These are phyloP conservation scores for Enteromius trimaculatus DNA, from an alignment of 2,797 vertebrate species.

Conservation along the genomic window DNA sequence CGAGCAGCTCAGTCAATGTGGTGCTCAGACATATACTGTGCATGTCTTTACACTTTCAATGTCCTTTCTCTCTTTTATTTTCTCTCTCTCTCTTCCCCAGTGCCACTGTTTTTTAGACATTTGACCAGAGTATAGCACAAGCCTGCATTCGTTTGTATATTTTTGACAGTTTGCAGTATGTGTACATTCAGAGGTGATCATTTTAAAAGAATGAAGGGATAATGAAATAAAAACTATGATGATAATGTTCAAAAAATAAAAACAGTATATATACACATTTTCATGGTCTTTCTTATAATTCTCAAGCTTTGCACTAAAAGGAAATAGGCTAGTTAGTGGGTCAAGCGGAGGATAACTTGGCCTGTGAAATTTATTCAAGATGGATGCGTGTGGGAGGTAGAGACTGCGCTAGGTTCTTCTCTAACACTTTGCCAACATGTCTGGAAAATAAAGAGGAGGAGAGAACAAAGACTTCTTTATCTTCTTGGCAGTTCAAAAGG, in stretches of 20 bases:
- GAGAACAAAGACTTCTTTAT: slow-evolving; percentile 49
- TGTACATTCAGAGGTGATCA: slow-evolving; percentile 86
- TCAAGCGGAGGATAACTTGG: slow-evolving; percentile 26
- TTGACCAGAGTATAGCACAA: slow-evolving; percentile 87
- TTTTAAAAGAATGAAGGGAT: slow-evolving; percentile 83
- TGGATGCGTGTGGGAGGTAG: slow-evolving; percentile 32
- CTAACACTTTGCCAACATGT: slow-evolving; percentile 43
- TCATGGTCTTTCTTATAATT: slow-evolving; percentile 37
- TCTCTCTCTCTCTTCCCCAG: slow-evolving; percentile 70
- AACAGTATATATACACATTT: slow-evolving; percentile 82
- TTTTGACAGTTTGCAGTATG: slow-evolving; percentile 87
- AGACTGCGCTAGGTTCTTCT: slow-evolving; percentile 30
- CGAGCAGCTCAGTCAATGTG: slow-evolving; percentile 68
- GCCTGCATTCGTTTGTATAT: slow-evolving; percentile 87
- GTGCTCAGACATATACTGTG: slow-evolving; percentile 80
- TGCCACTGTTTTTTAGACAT: slow-evolving; percentile 86
- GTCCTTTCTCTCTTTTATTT: slow-evolving; percentile 67
- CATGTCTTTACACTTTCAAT: slow-evolving; percentile 81
- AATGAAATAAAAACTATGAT: slow-evolving; percentile 79
- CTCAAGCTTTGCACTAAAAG: neutral
- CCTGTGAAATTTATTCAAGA: slow-evolving; percentile 30
- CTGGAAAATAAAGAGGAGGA: slow-evolving; percentile 47
- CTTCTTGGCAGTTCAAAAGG: slow-evolving; percentile 43
- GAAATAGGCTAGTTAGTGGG: slow-evolving; percentile 9
- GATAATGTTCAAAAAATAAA: slow-evolving; percentile 75